Base-by-base conservation (phyloP, 2,888 invertebrate genomes). In the Desoria tigrina region DNA sequence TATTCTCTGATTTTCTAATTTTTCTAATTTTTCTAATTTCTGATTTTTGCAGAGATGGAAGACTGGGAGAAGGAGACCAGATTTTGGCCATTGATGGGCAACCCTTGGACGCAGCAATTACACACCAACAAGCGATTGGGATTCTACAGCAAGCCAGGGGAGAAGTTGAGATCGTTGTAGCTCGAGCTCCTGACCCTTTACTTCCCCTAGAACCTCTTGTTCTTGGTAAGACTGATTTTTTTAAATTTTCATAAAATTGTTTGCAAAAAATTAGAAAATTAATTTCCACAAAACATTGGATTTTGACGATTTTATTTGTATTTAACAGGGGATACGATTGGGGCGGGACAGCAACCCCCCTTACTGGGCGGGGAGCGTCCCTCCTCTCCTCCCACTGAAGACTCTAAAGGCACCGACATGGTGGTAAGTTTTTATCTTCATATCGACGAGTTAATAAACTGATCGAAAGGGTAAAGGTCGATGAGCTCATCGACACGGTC, bases 81-180 rank as follows among this genome's bases (percentile, higher is more conserved):
- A 89, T 92, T 79, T 81, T 92, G 78, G 88, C 92, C 72, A 87
- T 92, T 78, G 91, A 92, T 83, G 89, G 88, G 77, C 88, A 88
- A 79, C 86, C 86, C 77, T 82, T 89, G 78, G 87, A 89, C 79
- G 66, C 88, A 54, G 88, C 89, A 81, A 88, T 91, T 82, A 90
- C 90, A 73, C 91, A 91, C 79, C 89, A 91, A 82, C 90, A 91
- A 84, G 87, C 89, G 77, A 86, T 89, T 79, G 84, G 86, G 78
- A 86, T 89, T 78, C 82, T 90, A 77, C 90, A 90, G 81, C 86
- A 87, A 81, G 69, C 57, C 66, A 45, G 87, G 77, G 90, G 87
- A 59, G 82, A 87, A 77, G 83, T 88, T 74, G 87, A 88, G 78
- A 82, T 88, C 78, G 83, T 85, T 76, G 84, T 86, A 77, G 84